Evolutionary conservation across 2,797 vertebrate species (phyloP).

Genomic region (Tenualosa thibaudeaui): DNA sequence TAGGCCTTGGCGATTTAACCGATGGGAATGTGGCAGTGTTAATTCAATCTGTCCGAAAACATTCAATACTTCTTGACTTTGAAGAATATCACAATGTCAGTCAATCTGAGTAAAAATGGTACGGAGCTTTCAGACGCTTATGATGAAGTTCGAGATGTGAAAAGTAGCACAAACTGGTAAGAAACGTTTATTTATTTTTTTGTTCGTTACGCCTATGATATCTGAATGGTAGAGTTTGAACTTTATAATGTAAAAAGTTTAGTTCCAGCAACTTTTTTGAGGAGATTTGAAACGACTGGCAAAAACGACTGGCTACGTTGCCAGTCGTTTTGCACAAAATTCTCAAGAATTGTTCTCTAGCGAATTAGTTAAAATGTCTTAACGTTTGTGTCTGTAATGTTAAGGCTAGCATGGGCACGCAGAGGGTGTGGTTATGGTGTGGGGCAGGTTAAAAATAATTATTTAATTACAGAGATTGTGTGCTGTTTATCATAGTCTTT

Average conservation of each 20-base stretch:
- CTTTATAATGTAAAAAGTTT: neutral
- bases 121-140: conserved; percentile 80
- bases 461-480: neutral
- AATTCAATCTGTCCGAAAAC: neutral
- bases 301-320: no score
- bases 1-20: neutral
- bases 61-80: neutral
- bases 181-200: conserved; percentile 32
- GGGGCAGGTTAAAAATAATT: neutral
- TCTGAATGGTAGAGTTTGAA: neutral
- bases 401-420: no score
- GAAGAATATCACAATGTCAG: conserved; percentile 70
- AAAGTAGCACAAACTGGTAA: conserved; percentile 82
- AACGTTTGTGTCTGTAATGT: neutral
- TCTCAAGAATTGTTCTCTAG: neutral
- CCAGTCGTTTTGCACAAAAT: no score
- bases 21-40: neutral
- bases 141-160: conserved; percentile 76
- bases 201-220: no score
- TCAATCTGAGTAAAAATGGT: conserved; percentile 87
- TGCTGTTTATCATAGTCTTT: neutral
- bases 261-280: no score
- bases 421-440: conserved; percentile 14
- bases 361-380: neutral
- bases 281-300: no score